Evolutionary conservation across 2,888 invertebrate genomes (phyloP).

Genomic region (Panzeria rudis): DNA sequence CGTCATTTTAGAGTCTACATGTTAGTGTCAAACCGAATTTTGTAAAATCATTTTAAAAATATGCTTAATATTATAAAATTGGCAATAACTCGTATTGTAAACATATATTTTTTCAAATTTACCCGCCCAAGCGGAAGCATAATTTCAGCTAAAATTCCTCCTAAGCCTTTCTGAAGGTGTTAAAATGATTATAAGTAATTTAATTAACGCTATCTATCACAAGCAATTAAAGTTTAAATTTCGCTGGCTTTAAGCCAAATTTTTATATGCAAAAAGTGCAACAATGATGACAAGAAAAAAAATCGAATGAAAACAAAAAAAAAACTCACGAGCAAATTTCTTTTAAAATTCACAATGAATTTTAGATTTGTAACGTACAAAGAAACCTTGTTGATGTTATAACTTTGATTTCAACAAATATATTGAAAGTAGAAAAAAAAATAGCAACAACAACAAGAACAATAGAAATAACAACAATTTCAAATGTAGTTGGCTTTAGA

Average conservation of each 20-base stretch:
- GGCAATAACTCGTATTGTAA: no score
- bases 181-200: conserved; percentile 5
- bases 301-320: not conserved
- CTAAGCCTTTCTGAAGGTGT: not conserved
- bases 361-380: conserved; percentile 27
- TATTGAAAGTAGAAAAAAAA: conserved; percentile 18
- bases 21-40: no score
- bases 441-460: conserved; percentile 25
- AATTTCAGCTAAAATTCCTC: not conserved
- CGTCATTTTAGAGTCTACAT: no score
- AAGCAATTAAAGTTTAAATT: conserved; percentile 1
- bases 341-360: conserved; percentile 47
- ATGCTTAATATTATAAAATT: no score
- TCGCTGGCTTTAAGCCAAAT: conserved; percentile 40
- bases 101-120: not conserved
- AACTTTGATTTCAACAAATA: conserved; percentile 54
- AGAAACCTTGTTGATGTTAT: conserved; percentile 63
- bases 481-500: conserved; percentile 66
- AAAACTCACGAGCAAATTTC: conserved; percentile 1
- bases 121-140: not conserved
- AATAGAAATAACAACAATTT: conserved; percentile 27
- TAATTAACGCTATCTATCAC: not conserved
- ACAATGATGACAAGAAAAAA: not conserved
- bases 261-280: conserved; percentile 8
- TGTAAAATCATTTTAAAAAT: no score